Conservation (phyloP, 2,113 vertebrate genomes). For the Canis aureus region DNA sequence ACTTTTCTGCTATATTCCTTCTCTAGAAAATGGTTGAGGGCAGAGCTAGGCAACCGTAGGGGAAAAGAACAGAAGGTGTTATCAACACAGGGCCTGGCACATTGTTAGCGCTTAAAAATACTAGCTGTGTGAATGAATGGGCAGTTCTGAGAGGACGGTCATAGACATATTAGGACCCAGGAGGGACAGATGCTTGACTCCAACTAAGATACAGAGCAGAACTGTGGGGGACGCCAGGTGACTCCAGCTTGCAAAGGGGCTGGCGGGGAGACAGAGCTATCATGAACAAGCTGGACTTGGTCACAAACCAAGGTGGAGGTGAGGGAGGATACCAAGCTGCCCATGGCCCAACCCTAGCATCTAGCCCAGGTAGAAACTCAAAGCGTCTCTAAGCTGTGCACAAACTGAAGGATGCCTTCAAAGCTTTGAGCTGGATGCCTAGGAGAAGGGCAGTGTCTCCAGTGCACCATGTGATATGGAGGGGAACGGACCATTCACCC, state of each 20-base stretch:
- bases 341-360: not conserved
- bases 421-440: not conserved
- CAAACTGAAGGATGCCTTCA: not conserved
- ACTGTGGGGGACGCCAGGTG: not conserved
- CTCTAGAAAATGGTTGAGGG: not conserved
- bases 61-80: conserved; percentile 23
- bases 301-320: not conserved
- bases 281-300: not conserved
- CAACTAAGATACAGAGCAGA: not conserved
- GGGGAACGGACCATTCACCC: not conserved
- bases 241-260: not conserved
- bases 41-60: not conserved
- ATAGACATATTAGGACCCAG: not conserved
- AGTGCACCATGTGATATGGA: not conserved
- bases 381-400: not conserved
- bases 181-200: not conserved
- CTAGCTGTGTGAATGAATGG: not conserved
- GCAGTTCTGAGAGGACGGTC: not conserved
- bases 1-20: not conserved
- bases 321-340: not conserved
- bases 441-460: not conserved
- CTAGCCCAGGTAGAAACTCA: not conserved
- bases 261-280: not conserved
- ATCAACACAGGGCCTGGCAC: not conserved
- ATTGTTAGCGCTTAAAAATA: not conserved